Evolutionary conservation across 2,888 invertebrate genomes (phyloP).

Genomic region (Campoletis raptor): DNA sequence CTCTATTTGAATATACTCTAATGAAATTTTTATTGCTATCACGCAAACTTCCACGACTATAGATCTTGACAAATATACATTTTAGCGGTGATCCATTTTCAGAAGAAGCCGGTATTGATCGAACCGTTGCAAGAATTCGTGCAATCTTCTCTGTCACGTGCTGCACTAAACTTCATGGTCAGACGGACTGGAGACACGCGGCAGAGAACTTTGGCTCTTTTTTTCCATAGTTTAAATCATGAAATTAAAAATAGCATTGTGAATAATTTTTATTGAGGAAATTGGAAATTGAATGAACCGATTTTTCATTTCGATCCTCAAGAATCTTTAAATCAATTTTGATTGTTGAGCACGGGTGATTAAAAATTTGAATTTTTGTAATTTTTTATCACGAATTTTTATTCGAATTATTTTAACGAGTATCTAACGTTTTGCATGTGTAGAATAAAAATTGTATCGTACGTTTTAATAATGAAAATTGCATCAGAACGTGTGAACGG

Average conservation of each 20-base stretch:
- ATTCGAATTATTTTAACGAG: not conserved
- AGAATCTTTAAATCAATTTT: not conserved
- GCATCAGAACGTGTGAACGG: not conserved
- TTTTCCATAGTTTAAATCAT: not conserved
- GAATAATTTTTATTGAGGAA: not conserved
- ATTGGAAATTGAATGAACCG: not conserved
- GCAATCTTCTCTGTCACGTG: constrained; percentile 67
- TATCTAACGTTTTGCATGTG: not conserved
- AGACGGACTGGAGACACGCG: constrained; percentile 51
- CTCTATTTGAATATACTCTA: not conserved
- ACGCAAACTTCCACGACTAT: not conserved
- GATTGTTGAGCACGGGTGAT: not conserved
- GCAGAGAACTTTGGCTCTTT: constrained; percentile 16
- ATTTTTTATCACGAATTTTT: not conserved
- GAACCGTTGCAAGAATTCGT: constrained; percentile 71
- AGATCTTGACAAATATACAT: not conserved
- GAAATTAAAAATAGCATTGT: not conserved
- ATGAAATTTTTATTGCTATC: not conserved
- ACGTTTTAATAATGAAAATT: not conserved
- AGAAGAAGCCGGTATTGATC: constrained; percentile 50
- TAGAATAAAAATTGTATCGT: not conserved
- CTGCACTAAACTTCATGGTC: constrained; percentile 65
- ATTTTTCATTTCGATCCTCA: not conserved
- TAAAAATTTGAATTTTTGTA: not conserved
- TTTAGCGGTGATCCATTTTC: constrained; percentile 5